Conservation (phyloP, 2,797 vertebrate genomes). For the Heliangelus exortis region DNA sequence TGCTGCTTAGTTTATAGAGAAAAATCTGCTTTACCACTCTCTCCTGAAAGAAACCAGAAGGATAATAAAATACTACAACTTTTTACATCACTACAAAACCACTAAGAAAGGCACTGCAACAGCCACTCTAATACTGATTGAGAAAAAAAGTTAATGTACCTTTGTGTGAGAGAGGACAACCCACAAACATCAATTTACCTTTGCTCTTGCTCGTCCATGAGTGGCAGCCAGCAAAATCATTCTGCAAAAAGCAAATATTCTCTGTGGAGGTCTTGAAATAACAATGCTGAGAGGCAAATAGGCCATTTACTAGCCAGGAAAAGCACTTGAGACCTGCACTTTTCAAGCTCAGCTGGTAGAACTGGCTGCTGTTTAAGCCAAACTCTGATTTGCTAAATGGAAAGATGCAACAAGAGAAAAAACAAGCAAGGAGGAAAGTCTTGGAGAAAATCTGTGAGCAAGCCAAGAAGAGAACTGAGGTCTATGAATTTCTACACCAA, state of each 20-base stretch:
- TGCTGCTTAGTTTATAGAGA: not conserved
- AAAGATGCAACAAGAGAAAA: not conserved
- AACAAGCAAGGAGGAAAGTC: not conserved
- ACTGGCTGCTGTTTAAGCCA: not conserved
- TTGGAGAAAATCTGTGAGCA: not conserved
- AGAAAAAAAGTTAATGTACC: not conserved
- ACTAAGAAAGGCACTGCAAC: not conserved
- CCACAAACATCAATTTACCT: not conserved
- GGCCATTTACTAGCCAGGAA: not conserved
- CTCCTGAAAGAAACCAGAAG: not conserved
- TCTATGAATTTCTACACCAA: accelerated
- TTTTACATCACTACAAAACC: not conserved
- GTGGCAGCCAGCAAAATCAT: not conserved
- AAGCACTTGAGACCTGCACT: not conserved
- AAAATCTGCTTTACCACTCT: not conserved
- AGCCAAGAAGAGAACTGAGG: accelerated
- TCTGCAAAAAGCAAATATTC: not conserved
- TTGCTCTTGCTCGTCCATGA: not conserved
- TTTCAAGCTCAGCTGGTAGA: not conserved
- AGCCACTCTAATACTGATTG: accelerated
- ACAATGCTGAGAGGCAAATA: not conserved
- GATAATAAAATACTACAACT: not conserved
- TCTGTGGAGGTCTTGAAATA: not conserved
- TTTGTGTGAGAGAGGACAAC: not conserved
- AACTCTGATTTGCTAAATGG: not conserved